Base-by-base conservation (phyloP, 2,113 vertebrate genomes). In the Larimichthys polyactis region DNA sequence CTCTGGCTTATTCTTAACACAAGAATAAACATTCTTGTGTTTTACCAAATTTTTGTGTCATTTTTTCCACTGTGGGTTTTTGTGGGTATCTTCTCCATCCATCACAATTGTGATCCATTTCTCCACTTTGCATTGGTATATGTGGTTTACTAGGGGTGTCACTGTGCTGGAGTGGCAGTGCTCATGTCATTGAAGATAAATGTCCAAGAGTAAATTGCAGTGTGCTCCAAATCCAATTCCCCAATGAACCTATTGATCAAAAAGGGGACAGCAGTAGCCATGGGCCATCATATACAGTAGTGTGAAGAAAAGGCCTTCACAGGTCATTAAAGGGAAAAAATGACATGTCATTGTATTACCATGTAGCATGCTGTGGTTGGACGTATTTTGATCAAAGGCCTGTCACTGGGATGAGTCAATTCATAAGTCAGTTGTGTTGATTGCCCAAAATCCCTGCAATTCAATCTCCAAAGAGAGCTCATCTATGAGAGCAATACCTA, bases 101-200 rank as follows among this genome's bases (percentile, higher is more conserved):
- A 9, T 58, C 16, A 40, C 17, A 3, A 27, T 36, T 66, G 8
- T 48, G 62, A 75, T 68, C 27, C n/a, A 57, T 75, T 1, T 17
- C 1, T 80, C 6, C 32, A 57, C 12, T 62, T 62, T 63, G 64
- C 40, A 59, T 36, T 64, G 60, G 55, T 60, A 64, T 49, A 72
- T 27, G 62, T 44, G 14, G 24, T 63, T 52, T 20, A 32, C 43
- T 67, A 55, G 49, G 81, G 54, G 52, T 81, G 85, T 86, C 78
- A 89, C 46, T 69, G 75, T 85, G 48, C 70, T 68, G 69, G 70
- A 89, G 24, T 79, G 84, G 62, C 80, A 89, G 82, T 86, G 80
- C 76, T 89, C 83, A 91, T 83, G 92, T 86, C 88, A 90, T 55
- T 69, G 44, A 92, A 91, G 88, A 93, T 77, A 76, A 91, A 93